phyloP scores from a whole-genome alignment of 2,113 vertebrate species.

The Megaceryle torquata region DNA sequence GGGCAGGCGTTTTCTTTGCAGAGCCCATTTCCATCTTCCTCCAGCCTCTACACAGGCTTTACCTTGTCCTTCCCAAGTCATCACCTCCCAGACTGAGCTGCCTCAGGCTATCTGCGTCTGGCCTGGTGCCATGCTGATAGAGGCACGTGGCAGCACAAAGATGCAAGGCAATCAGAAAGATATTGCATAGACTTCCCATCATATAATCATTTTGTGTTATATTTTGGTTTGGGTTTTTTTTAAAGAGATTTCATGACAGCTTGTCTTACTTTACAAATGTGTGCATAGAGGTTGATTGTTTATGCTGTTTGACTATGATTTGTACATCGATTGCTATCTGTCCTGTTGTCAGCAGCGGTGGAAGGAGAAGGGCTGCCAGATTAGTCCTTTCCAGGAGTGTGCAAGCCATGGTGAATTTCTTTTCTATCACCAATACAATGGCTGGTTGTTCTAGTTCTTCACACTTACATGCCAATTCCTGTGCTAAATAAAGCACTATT shows the following conservation, averaged over 20 bases:
- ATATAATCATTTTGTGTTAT: neutral
- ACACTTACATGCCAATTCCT: neutral
- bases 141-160: neutral
- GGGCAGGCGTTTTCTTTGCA: neutral
- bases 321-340: neutral
- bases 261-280: neutral
- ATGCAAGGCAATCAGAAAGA: neutral
- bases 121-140: fast-evolving
- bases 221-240: neutral
- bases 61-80: neutral
- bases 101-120: fast-evolving
- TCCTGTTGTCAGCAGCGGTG: neutral
- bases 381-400: neutral
- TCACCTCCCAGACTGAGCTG: neutral
- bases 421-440: neutral
- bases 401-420: neutral
- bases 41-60: fast-evolving
- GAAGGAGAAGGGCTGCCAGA: neutral
- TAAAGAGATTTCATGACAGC: neutral
- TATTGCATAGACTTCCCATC: fast-evolving
- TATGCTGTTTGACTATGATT: neutral
- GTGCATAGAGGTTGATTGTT: fast-evolving
- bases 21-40: neutral
- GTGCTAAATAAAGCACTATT: neutral
- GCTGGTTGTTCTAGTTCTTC: neutral